Conservation (phyloP, 2,888 invertebrate genomes). For the Bimastos eiseni region DNA sequence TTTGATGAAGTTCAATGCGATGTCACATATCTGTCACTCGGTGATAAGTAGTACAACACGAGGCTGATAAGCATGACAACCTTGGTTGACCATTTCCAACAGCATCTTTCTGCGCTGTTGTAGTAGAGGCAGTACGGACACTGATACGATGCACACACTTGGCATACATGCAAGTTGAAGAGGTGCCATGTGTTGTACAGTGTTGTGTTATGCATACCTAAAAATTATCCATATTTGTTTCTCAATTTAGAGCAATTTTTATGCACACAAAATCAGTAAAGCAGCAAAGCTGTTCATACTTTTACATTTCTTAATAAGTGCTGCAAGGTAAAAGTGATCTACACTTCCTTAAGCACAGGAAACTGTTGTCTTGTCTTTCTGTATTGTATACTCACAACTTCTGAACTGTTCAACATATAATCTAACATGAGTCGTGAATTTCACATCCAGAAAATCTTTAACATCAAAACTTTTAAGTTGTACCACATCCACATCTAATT, state of each 20-base stretch:
- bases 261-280: neutral
- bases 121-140: slow-evolving; percentile 63
- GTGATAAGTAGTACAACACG: neutral
- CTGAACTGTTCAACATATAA: no score
- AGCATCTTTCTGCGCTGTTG: slow-evolving; percentile 49
- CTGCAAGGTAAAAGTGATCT: neutral
- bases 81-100: neutral
- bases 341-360: no score
- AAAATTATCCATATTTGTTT: slow-evolving; percentile 22
- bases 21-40: neutral
- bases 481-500: no score
- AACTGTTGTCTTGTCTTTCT: no score
- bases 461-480: no score
- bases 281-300: neutral
- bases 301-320: neutral
- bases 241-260: neutral
- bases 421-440: no score
- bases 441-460: no score
- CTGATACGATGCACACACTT: slow-evolving; percentile 62
- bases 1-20: neutral
- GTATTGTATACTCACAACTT: no score
- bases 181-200: slow-evolving; percentile 56
- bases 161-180: slow-evolving; percentile 60
- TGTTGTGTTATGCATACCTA: slow-evolving; percentile 59
- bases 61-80: neutral